Percentiles rank a stretch among this genome's conserved stretches.
These are phyloP conservation scores for Dysidea cf. avara DNA, from an alignment of 37 sponge, comb jelly and placozoan genomes.

Conservation along the genomic window DNA sequence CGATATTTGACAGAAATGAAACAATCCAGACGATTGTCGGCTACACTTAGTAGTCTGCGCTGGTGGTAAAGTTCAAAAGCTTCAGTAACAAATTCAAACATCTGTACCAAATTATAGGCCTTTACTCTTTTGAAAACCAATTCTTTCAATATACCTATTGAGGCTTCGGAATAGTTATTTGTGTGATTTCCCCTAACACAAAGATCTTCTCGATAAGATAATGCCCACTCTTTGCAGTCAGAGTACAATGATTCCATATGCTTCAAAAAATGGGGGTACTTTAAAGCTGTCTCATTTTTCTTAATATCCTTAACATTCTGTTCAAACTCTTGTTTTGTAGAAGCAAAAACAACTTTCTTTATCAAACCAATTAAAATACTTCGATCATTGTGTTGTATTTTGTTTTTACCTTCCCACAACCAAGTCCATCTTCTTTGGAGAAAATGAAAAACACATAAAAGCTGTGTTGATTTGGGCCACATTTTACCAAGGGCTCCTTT, in stretches of 20 bases:
- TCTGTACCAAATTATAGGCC: constrained; percentile 16
- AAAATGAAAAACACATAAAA: constrained; percentile 29
- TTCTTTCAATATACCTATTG: constrained; percentile 8
- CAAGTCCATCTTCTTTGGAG: constrained; percentile 29
- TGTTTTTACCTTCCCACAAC: constrained; percentile 16
- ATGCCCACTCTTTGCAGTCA: constrained; percentile 2
- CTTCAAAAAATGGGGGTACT: neutral
- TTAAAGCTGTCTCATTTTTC: neutral
- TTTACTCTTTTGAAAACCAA: constrained; percentile 11
- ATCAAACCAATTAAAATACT: neutral
- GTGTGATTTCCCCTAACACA: constrained; percentile 10
- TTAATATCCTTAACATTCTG: neutral
- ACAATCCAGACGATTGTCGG: neutral
- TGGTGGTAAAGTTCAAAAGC: constrained; percentile 7
- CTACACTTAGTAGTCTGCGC: constrained; percentile 2
- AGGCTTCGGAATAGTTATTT: constrained; percentile 22
- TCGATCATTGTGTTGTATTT: constrained; percentile 4
- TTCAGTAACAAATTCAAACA: constrained; percentile 3
- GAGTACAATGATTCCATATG: neutral
- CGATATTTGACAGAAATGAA: constrained; percentile 1
- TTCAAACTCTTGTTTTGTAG: constrained; percentile 2
- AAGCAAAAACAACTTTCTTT: neutral
- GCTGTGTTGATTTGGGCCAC: constrained; percentile 1
- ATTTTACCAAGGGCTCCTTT: neutral
- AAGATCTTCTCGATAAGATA: neutral